A percentile compares a stretch with the other conserved stretches of the same genome.
Evolutionary conservation across 1,140 invertebrate genomes (phyloP).

Genomic region (Sycophaga agraensis): DNA sequence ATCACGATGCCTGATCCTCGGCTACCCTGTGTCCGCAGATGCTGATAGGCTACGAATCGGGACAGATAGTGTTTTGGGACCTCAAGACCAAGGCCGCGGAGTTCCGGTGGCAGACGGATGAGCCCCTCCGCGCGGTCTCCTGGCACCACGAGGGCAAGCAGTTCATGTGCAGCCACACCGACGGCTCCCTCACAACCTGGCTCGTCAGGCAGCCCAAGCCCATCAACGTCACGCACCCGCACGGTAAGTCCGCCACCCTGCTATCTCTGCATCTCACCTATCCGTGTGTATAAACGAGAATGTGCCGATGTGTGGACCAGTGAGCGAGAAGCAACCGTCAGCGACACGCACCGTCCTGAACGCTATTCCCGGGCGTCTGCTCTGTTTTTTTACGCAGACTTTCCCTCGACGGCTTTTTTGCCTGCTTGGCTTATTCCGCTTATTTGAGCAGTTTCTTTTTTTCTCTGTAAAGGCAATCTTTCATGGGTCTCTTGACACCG

Average conservation of each 20-base stretch:
- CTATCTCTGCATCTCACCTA: background rate
- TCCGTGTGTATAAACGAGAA: background rate
- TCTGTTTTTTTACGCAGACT: no score
- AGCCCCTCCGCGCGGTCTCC: conserved; percentile 81
- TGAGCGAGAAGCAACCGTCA: no score
- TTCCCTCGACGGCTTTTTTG: no score
- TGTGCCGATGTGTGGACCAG: no score
- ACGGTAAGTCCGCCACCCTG: conserved; percentile 67
- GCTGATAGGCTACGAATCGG: conserved; percentile 94
- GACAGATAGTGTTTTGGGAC: conserved; percentile 95
- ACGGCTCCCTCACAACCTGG: conserved; percentile 95
- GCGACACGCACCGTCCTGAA: no score
- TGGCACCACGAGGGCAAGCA: conserved; percentile 99
- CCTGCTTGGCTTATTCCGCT: no score
- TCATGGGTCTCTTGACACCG: no score
- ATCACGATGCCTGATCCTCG: no score
- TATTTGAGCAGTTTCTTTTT: no score
- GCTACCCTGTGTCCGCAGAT: conserved; percentile 75
- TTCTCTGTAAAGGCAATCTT: no score
- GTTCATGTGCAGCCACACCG: conserved; percentile 94
- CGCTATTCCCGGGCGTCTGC: no score
- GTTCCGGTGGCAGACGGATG: conserved; percentile 75
- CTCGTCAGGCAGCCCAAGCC: conserved; percentile 77
- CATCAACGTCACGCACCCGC: conserved; percentile 80
- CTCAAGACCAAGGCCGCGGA: conserved; percentile 80